phyloP scores from a whole-genome alignment of 1,140 invertebrate species.

The Drosophila simulans region DNA sequence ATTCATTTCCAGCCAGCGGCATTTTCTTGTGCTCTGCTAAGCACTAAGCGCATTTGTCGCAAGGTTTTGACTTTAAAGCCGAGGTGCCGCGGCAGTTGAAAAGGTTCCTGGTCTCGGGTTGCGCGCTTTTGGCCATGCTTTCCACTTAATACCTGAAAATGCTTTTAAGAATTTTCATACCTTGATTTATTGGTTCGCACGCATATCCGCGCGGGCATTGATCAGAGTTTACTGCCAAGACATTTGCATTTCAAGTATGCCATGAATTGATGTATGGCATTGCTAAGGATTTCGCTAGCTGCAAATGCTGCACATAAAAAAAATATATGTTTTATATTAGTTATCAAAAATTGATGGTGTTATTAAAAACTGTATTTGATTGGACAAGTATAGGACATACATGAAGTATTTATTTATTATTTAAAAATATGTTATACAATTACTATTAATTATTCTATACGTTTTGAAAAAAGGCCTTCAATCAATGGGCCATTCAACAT shows the following conservation, averaged over 20 bases:
- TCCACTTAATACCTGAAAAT: constrained; percentile 72
- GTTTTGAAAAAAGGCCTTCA: neutral
- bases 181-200: constrained; percentile 70
- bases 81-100: constrained; percentile 43
- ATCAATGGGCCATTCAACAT: neutral
- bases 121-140: constrained; percentile 20
- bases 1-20: constrained; percentile 60
- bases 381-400: too few species aligned
- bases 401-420: too few species aligned
- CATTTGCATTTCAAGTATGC: constrained; percentile 70
- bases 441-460: too few species aligned
- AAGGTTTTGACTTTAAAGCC: constrained; percentile 52
- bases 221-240: constrained; percentile 48
- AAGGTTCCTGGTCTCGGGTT: constrained; percentile 29
- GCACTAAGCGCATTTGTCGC: constrained; percentile 78
- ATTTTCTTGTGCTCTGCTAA: constrained; percentile 72
- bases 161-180: constrained; percentile 76
- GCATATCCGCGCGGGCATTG: constrained; percentile 17
- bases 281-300: constrained; percentile 11
- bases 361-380: neutral
- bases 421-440: too few species aligned
- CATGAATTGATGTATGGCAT: constrained; percentile 73
- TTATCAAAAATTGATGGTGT: neutral
- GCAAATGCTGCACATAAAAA: constrained; percentile 5
- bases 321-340: neutral